Percentiles rank a stretch among this genome's conserved stretches.
Evolutionary conservation across 2,113 vertebrate species (phyloP).

Genomic region (Dipodomys spectabilis): DNA sequence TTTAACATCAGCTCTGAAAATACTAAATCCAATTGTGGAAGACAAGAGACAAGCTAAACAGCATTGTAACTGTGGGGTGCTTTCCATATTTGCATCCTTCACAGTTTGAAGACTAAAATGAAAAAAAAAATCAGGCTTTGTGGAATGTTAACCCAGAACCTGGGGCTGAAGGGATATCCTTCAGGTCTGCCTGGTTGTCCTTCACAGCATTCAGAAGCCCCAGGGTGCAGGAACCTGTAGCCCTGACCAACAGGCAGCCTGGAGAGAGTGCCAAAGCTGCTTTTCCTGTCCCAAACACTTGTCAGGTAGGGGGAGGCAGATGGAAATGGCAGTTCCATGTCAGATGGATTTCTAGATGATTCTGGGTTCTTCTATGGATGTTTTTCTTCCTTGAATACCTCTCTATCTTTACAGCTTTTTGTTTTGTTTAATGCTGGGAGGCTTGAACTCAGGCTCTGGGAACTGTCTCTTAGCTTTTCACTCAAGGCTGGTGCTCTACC

Average conservation of each 20-base stretch:
- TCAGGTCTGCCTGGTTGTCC: neutral
- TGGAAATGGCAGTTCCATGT: no score
- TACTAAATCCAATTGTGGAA: neutral
- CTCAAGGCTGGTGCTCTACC: no score
- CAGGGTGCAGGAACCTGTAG: neutral
- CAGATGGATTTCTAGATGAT: neutral
- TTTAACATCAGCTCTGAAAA: slow-evolving; percentile 38
- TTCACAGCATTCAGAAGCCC: neutral
- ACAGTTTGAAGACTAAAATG: neutral
- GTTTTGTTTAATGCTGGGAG: no score
- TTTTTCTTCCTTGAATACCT: neutral
- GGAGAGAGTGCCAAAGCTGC: neutral
- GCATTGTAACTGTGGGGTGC: neutral
- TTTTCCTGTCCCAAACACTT: no score
- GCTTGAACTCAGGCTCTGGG: no score
- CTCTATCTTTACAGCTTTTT: neutral
- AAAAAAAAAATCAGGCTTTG: neutral
- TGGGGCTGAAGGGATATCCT: neutral
- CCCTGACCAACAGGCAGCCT: neutral
- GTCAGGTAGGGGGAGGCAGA: neutral
- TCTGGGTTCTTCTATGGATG: neutral
- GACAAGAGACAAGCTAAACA: neutral
- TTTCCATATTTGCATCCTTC: neutral
- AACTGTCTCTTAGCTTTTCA: no score
- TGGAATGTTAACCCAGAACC: neutral